Percentiles rank a stretch among this genome's conserved stretches.
Evolutionary conservation across 2,888 invertebrate genomes (phyloP).

Genomic region (Selenia dentaria): DNA sequence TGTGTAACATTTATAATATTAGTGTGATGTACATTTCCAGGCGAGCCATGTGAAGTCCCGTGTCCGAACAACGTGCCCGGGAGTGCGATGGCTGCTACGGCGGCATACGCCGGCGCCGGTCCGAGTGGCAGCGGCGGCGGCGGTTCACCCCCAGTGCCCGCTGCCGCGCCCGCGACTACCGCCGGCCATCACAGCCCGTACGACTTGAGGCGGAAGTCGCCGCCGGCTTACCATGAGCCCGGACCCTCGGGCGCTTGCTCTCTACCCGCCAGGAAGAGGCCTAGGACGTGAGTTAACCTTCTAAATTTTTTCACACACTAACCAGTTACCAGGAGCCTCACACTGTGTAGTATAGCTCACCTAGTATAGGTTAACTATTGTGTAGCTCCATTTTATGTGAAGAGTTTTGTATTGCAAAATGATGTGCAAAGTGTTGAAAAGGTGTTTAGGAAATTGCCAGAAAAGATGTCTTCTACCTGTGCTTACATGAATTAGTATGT

Average conservation of each 20-base stretch:
- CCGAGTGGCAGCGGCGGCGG: constrained; percentile 83
- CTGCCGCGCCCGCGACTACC: constrained; percentile 88
- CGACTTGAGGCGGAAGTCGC: constrained; percentile 94
- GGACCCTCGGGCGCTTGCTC: constrained; percentile 87
- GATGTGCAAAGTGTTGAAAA: no score
- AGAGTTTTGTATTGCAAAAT: no score
- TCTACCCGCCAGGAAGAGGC: constrained; percentile 93
- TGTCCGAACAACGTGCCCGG: constrained; percentile 88
- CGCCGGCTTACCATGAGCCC: constrained; percentile 88
- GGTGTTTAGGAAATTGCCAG: no score
- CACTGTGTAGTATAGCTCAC: no score
- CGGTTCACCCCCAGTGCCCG: constrained; percentile 79
- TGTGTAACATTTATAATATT: no score
- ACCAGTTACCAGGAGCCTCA: no score
- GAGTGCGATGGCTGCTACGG: constrained; percentile 78
- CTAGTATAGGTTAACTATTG: no score
- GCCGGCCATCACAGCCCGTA: constrained; percentile 94
- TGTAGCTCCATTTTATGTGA: no score
- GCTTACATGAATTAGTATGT: no score
- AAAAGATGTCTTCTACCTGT: no score
- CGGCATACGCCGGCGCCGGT: constrained; percentile 65
- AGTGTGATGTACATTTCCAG: no score
- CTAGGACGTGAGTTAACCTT: constrained; percentile 83
- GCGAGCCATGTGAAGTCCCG: constrained; percentile 91
- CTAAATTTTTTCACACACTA: neutral